Conservation (phyloP, 2,797 vertebrate species). For the Propithecus perrieri region DNA sequence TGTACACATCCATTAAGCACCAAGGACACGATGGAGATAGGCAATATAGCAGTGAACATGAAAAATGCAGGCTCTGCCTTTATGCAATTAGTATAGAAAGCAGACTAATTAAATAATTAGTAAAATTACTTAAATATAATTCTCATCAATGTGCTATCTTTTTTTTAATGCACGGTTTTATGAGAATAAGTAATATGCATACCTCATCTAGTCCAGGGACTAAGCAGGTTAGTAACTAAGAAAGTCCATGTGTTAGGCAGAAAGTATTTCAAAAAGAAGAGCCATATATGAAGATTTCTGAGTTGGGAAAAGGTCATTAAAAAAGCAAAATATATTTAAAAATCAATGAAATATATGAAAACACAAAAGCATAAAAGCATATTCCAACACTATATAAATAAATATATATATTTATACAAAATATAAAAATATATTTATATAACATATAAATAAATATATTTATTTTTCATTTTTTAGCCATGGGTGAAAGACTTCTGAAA, state of each 20-base stretch:
- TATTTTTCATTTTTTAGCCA: slow-evolving; percentile 21
- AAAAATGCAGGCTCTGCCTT: not conserved
- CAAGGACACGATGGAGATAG: not conserved
- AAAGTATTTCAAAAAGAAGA: slow-evolving; percentile 22
- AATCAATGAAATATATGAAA: not conserved
- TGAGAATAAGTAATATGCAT: not conserved
- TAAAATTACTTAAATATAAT: not conserved
- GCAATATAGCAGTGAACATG: not conserved
- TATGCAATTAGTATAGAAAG: not conserved
- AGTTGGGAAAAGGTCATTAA: not conserved
- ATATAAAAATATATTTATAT: not conserved
- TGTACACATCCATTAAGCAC: not conserved
- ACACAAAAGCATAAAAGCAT: not conserved
- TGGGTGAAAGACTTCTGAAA: not conserved
- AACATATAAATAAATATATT: not conserved
- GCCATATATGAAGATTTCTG: not conserved
- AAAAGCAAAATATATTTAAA: not conserved
- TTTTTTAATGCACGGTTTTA: not conserved
- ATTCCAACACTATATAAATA: not conserved
- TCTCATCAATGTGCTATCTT: not conserved
- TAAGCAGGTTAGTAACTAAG: not conserved
- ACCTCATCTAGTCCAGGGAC: not conserved
- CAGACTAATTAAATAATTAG: not conserved
- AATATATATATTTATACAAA: not conserved
- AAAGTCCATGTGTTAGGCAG: not conserved